A percentile compares a stretch with the other conserved stretches of the same genome.
phyloP scores from a whole-genome alignment of 1,140 invertebrate species.

The Ips nitidus region DNA sequence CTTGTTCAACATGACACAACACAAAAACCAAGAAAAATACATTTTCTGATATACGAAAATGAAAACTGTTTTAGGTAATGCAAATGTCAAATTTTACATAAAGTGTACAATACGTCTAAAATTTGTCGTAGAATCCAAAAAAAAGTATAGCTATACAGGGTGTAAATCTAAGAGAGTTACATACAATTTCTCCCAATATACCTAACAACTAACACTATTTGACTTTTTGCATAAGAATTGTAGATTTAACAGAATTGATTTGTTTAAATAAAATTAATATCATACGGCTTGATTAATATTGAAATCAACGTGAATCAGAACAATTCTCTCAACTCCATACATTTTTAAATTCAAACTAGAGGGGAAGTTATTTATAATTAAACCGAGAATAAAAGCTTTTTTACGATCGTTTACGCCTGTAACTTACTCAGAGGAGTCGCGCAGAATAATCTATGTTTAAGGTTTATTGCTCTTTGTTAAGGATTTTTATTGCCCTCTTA shows the following conservation, averaged over 20 bases:
- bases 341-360: constrained; percentile 12
- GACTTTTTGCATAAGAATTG: not conserved
- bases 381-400: constrained; percentile 3
- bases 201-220: not conserved
- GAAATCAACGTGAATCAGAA: constrained; percentile 2
- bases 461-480: constrained; percentile 27
- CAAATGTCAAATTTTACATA: too few relatives aligned
- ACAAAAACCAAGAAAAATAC: too few relatives aligned
- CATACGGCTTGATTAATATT: constrained; percentile 2
- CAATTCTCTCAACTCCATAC: not conserved
- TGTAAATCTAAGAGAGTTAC: too few relatives aligned
- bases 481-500: constrained; percentile 18
- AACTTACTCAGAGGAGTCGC: constrained; percentile 13
- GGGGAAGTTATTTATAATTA: constrained; percentile 9
- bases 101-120: too few relatives aligned
- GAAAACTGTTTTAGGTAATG: too few relatives aligned
- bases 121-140: too few relatives aligned
- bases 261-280: not conserved
- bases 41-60: too few relatives aligned
- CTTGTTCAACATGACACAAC: too few relatives aligned
- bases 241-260: too few relatives aligned
- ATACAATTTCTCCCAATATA: not conserved
- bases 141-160: too few relatives aligned
- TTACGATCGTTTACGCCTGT: constrained; percentile 24
- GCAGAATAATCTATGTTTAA: constrained; percentile 23